Evolutionary conservation across 1,140 invertebrate genomes (phyloP), one percentile per base, ranked within the genome.

Genomic region (Frieseomelitta varia): DNA sequence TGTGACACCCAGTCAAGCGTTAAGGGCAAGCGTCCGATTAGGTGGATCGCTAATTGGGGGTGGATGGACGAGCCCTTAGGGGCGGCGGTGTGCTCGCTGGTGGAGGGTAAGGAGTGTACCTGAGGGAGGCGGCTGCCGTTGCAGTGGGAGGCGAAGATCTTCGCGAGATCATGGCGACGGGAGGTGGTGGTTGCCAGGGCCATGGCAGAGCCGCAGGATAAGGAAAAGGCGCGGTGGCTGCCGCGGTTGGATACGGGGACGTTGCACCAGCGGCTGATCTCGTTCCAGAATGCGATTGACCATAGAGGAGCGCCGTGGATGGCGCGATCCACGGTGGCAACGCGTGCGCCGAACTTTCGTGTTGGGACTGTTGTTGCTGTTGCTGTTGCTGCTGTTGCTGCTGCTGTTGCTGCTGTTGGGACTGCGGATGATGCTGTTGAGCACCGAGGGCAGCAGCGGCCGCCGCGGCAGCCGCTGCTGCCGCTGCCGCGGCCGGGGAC

Each of bases 41-140:
- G 51, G 30, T 68, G 88, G 75, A 81, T 87, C 87, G 93, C 92
- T 94, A 94, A 94, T 94, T 94, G 84, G 93, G 93, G 85, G 88
- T 91, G 81, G 91, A 68, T 39, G 93, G 91, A 75, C 93, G 91
- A 87, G 90, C 69, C 74, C 93, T 89, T 8, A 92, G 82, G 15
- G 92, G 89, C 79, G 94, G 93, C 6, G 94, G 91, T 10, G 93
- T 92, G 17, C 91, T 91, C 51, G 91, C 90, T 34, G 91, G 90
- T 14, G 92, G 89, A 21, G 91, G 94, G 88, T 94, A 94, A 74
- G 94, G 94, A 51, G 91, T 91, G 85, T 94, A 94, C 90, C 94
- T 94, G 77, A 94, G 88, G 75, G 91, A 81, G 21, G 86, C 85
- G 61, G 90, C 68, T 12, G 90, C 68, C 8, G 86, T 61, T 3